phyloP scores from a whole-genome alignment of 35 echinoderm and acorn worm genomes.

The Strongylocentrotus purpuratus region DNA sequence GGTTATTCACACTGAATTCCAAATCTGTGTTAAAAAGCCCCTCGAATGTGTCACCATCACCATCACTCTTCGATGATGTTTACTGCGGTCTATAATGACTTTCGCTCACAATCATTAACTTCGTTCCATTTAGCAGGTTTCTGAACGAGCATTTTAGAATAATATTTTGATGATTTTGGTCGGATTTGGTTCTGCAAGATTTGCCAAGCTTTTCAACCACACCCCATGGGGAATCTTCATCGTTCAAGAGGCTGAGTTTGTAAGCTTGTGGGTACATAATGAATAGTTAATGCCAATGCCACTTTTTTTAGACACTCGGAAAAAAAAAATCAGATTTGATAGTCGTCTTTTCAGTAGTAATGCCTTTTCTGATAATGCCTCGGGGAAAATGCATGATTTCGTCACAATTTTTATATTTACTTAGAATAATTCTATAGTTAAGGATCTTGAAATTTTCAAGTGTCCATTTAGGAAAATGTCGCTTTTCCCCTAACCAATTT shows the following conservation, averaged over 20 bases:
- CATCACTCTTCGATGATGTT: neutral
- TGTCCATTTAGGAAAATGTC: neutral
- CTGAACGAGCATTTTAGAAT: neutral
- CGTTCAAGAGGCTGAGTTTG: neutral
- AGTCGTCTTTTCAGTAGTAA: neutral
- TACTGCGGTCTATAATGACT: neutral
- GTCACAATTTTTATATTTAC: neutral
- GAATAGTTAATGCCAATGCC: neutral
- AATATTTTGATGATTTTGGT: neutral
- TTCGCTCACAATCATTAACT: neutral
- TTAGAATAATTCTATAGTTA: neutral
- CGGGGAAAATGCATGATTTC: neutral
- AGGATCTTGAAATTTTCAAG: neutral
- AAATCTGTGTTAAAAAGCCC: neutral
- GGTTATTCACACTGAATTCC: neutral
- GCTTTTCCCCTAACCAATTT: too few species aligned
- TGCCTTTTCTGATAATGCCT: neutral
- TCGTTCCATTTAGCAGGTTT: neutral
- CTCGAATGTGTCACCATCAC: neutral
- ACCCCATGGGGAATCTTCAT: neutral
- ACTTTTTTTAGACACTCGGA: neutral
- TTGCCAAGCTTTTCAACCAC: neutral
- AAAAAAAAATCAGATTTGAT: too few species aligned
- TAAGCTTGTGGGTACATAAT: neutral
- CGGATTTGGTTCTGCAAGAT: neutral